Evolutionary conservation across 2,113 vertebrate species (phyloP), one percentile per base, ranked within the genome.

Genomic region (Microcebus griseorufus): DNA sequence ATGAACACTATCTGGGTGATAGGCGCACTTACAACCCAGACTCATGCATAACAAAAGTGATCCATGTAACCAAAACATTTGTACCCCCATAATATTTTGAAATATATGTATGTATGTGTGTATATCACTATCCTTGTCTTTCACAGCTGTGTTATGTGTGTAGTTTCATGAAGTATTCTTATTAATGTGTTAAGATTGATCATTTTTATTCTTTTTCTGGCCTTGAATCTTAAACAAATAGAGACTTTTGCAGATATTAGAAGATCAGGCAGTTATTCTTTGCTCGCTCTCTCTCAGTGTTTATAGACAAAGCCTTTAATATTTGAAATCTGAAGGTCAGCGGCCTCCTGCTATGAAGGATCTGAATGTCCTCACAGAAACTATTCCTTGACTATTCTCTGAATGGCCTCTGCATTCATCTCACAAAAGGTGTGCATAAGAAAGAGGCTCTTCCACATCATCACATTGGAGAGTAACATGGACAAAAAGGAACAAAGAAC

Each of bases 171-270:
- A 95, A 89, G 65, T 88, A 70, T 78, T 92, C 87, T 75, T 42
- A 70, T 86, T 70, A 82, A 62, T 42, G 51, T 53, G 18, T 67
- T 90, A 79, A 94, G 84, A 94, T 22, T 73, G 75, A 95, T 93
- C 73, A 93, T 88, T 94, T 91, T 92, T 88, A 90, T 96, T 93
- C 62, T 42, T 97, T 96, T 88, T 62, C 78, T 94, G 67, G 45
- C 65, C 95, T 96, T 92, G 80, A 90, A 51, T 82, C 29, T 95
- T 69, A 73, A 7, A 73, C 72, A 93, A 67, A 32, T 88, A 29
- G 34, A 95, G 42, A 94, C 55, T 80, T 58, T 32, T 90, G 39
- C 64, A 75, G 75, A 65, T 27, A 11, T 67, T 93, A 70, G 69
- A 34, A 92, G 58, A 86, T 25, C 13, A 45, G 48, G 25, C 39